Percentiles rank a stretch among this genome's conserved stretches.
These are phyloP conservation scores for Lophotriccus pileatus DNA, from an alignment of 2,797 vertebrate species.

Conservation along the genomic window DNA sequence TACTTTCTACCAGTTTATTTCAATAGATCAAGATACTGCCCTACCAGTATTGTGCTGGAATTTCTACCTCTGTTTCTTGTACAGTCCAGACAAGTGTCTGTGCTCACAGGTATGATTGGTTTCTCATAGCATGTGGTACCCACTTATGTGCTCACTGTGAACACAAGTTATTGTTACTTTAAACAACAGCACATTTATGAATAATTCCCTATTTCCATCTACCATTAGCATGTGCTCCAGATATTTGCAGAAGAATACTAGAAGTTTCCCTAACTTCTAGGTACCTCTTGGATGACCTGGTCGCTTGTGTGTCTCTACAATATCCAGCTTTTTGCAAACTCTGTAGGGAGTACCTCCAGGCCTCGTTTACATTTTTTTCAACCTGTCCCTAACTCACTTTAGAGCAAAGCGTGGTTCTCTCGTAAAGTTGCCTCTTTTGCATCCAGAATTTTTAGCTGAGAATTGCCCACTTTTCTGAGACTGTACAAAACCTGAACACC, in stretches of 20 bases:
- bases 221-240: background rate
- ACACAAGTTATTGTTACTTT: background rate
- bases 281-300: background rate
- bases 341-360: background rate
- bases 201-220: background rate
- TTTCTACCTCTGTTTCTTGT: background rate
- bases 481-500: background rate
- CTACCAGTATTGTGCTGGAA: background rate
- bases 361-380: background rate
- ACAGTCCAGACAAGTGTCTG: background rate
- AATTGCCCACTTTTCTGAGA: background rate
- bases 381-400: background rate
- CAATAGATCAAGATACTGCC: background rate
- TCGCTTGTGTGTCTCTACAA: background rate
- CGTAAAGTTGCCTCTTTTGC: background rate
- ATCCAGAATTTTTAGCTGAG: background rate
- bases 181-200: background rate
- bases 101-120: background rate
- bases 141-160: background rate
- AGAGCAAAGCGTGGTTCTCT: background rate
- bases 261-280: background rate
- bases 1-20: background rate
- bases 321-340: background rate
- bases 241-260: background rate
- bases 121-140: background rate